Base-by-base conservation (phyloP, 2,113 vertebrate species). In the Alaudala cheleensis region DNA sequence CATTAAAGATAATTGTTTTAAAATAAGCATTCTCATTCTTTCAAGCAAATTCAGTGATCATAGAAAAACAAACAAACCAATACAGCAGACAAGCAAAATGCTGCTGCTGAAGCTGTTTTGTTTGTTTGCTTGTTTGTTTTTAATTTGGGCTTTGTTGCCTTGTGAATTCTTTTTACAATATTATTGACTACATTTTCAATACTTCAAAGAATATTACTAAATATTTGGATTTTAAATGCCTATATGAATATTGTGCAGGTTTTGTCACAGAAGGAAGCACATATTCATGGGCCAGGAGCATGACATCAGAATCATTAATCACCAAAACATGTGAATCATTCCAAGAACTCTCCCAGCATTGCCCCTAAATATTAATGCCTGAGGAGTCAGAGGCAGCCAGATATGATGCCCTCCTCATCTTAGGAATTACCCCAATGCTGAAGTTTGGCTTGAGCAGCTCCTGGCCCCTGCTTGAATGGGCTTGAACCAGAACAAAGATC, bases 381-480 rank as follows among this genome's bases (percentile, higher is more conserved):
- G 50, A 50, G 39, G 28, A 66, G 21, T 21, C 34, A 45, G 42
- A 80, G n/a, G 20, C n/a, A 92, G 50, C 8, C 62, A 83, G 58
- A 29, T 3, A 23, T 0, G 2, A 28, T n/a, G 31, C 7, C 40
- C 18, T 72, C 50, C 57, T 61, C 69, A 67, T 4, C 14, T 42
- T 24, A 65, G 31, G 40, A 81, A 44, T 28, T 16, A 40, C 2
- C 8, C 15, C 47, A 34, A 1, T 19, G 42, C 4, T 66, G 15
- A 26, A 66, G 3, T n/a, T 53, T 0, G 0, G 3, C 39, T 70
- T 24, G 47, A 60, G 17, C 14, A 47, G 39, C 15, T 78, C 21
- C 57, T 81, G 58, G 28, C 4, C 47, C 18, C 54, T 70, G 25
- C 14, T 39, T 50, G 67, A 21, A 74, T 34, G 42, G 33, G 10